phyloP scores from a whole-genome alignment of 2,113 vertebrate species.

The Serilophus lunatus region DNA sequence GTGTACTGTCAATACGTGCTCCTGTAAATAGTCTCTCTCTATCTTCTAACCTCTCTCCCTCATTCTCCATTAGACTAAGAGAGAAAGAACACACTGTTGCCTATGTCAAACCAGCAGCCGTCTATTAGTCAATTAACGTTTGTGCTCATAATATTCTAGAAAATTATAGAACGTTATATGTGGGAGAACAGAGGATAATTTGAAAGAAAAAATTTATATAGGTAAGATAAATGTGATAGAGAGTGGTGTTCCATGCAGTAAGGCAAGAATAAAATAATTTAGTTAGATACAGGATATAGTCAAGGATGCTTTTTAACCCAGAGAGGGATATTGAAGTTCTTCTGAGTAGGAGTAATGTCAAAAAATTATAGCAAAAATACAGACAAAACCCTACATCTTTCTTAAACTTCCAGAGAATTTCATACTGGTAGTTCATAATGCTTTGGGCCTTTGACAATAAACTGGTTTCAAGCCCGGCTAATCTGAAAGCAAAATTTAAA shows the following conservation, averaged over 20 bases:
- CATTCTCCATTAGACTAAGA: neutral
- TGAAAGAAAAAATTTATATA: neutral
- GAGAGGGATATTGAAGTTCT: neutral
- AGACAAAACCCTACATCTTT: neutral
- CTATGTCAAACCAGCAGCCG: neutral
- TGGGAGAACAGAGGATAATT: neutral
- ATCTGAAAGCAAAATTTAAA: neutral
- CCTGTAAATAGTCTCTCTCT: neutral
- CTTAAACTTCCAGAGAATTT: neutral
- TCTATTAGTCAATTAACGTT: neutral
- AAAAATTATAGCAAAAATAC: neutral
- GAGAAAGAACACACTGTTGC: neutral
- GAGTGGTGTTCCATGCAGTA: neutral
- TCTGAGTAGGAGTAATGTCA: neutral
- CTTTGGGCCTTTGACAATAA: neutral
- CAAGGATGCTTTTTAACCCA: neutral
- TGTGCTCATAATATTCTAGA: neutral
- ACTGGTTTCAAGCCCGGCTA: neutral
- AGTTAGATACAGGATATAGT: neutral
- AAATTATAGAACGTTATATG: neutral
- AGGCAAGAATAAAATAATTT: neutral
- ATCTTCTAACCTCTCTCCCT: neutral
- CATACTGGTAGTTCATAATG: neutral
- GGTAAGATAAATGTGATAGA: neutral
- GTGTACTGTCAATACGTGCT: neutral